A percentile compares a stretch with the other conserved stretches of the same genome.
Conservation (phyloP, 2,888 invertebrate genomes). For the Eupeodes luniger region DNA sequence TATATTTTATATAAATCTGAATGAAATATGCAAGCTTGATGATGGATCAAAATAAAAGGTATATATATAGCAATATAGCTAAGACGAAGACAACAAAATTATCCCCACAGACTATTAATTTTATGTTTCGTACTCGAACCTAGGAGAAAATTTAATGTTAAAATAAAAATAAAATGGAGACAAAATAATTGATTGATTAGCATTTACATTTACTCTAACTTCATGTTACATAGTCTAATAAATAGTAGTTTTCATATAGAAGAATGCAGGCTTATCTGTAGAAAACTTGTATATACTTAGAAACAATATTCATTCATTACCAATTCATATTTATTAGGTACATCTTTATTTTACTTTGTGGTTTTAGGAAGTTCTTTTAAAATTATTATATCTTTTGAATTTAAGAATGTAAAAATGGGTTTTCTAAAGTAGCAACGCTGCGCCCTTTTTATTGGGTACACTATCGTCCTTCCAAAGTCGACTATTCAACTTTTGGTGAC, state of each 20-base stretch:
- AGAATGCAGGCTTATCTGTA: conserved; percentile 8
- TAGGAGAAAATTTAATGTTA: background rate
- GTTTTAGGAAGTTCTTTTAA: too few species aligned
- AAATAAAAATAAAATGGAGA: conserved; percentile 1
- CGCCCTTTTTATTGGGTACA: too few species aligned
- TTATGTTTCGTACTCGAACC: background rate
- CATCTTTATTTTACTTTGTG: background rate
- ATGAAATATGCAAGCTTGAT: conserved; percentile 2
- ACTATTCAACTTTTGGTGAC: too few species aligned
- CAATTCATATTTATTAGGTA: background rate
- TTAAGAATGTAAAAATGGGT: too few species aligned
- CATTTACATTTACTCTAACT: conserved; percentile 10
- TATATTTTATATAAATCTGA: background rate
- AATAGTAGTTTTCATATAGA: background rate
- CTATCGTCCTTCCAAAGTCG: too few species aligned
- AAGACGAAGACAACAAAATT: conserved; percentile 13
- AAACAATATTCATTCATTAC: background rate
- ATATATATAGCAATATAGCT: background rate
- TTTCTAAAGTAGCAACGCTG: too few species aligned
- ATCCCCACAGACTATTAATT: conserved; percentile 21
- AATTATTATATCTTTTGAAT: too few species aligned
- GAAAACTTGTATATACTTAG: background rate
- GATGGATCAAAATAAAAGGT: conserved; percentile 23
- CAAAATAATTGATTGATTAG: conserved; percentile 22
- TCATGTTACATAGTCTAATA: background rate